Percentiles rank a stretch among this genome's conserved stretches.
Evolutionary conservation across 1,140 invertebrate species (phyloP).

Genomic region (Pseudomyrmex dendroicus): DNA sequence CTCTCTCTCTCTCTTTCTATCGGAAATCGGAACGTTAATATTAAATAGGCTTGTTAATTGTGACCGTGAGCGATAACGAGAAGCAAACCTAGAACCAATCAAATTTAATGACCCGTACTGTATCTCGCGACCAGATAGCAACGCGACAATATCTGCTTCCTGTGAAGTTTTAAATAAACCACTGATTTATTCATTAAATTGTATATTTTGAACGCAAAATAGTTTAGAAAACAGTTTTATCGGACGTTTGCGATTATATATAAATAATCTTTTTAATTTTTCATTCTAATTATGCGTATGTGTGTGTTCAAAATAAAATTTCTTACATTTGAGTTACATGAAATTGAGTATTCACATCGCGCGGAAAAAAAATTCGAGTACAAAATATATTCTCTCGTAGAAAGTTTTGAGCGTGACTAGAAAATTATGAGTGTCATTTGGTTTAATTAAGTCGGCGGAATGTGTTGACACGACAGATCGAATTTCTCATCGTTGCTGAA

Average conservation of each 20-base stretch:
- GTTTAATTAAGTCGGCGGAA: background rate
- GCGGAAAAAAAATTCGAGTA: no score
- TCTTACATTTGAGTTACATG: no score
- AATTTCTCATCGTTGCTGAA: slow-evolving; percentile 30
- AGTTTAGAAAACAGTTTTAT: no score
- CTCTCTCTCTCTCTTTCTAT: background rate
- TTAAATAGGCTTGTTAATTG: slow-evolving; percentile 53
- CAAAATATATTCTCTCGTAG: background rate
- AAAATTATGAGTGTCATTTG: background rate
- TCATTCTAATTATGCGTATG: no score
- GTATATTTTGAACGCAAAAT: no score
- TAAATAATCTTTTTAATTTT: no score
- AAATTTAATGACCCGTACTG: slow-evolving; percentile 44
- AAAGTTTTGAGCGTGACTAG: background rate
- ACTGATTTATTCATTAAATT: background rate
- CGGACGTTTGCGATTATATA: no score
- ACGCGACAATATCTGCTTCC: background rate
- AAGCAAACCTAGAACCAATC: slow-evolving; percentile 33
- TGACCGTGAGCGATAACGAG: slow-evolving; percentile 30
- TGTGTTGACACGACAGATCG: slow-evolving; percentile 19
- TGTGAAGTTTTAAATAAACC: slow-evolving; percentile 4
- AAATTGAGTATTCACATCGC: no score
- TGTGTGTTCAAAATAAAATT: no score
- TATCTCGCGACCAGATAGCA: slow-evolving; percentile 17
- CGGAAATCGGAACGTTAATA: slow-evolving; percentile 53